Conservation (phyloP, 2,888 invertebrate genomes). For the Cybosia mesomella region DNA sequence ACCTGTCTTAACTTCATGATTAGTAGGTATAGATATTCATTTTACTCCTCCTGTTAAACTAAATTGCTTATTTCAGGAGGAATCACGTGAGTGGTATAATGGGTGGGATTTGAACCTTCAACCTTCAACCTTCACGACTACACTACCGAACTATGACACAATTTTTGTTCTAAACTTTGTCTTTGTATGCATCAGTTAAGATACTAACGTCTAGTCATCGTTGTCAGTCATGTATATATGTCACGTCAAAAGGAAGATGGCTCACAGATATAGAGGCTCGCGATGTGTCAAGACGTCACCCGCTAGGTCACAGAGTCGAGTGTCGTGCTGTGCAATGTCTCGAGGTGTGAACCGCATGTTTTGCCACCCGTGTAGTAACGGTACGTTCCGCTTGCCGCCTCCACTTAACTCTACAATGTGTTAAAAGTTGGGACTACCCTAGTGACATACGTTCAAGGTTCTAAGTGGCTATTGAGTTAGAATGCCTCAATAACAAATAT, state of each 20-base stretch:
- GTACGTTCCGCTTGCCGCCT: constrained; percentile 70
- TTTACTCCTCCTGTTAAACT: neutral
- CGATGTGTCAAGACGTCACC: constrained; percentile 23
- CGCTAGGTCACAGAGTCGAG: constrained; percentile 45
- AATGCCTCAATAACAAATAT: neutral
- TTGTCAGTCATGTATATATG: neutral
- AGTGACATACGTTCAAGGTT: constrained; percentile 17
- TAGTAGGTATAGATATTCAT: neutral
- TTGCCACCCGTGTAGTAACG: constrained; percentile 79
- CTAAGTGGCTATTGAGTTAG: constrained; percentile 1
- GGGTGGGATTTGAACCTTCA: neutral
- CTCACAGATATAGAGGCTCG: neutral
- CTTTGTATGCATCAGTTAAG: neutral
- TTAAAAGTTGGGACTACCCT: constrained; percentile 34
- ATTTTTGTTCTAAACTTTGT: neutral
- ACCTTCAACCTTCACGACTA: neutral
- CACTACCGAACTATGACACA: neutral
- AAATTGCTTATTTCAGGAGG: neutral
- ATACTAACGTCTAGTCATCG: neutral
- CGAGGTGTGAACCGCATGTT: constrained; percentile 68
- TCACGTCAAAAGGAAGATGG: neutral
- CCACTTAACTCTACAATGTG: constrained; percentile 50
- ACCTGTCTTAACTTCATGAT: neutral
- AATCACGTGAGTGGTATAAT: neutral
- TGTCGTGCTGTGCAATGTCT: constrained; percentile 54